Base-by-base conservation (phyloP, 2,113 vertebrate species). In the Semnornis frantzii region DNA sequence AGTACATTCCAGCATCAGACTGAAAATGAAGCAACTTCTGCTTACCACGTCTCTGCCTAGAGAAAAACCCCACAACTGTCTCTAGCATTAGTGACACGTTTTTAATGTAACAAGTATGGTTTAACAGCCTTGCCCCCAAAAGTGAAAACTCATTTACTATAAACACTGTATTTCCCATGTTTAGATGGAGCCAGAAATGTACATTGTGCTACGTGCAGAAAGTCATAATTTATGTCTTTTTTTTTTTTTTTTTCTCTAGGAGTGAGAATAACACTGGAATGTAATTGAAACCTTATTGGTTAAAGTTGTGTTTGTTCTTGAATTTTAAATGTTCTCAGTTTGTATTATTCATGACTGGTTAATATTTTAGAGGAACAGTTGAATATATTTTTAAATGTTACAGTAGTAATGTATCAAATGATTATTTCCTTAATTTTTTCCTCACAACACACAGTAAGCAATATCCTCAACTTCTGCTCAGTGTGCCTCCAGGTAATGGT, bases 331-430 rank as follows among this genome's bases (percentile, higher is more conserved):
- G 71, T 15, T 21, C 18, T 72, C 5, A 11, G 62, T 48, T 87
- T 94, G 69, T 62, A 94, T 91, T 95, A 94, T 95, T 94, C 91
- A 95, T 83, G 57, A 85, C 17, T 65, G 8, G 23, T 95, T 92
- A 93, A 87, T 90, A 92, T 94, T 95, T 95, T 62, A 94, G 48
- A 87, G 58, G 62, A 87, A 94, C 60, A 91, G 65, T 42, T 89
- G 85, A 91, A 80, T 77, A 64, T 69, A 65, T 81, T 90, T 21
- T 7, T 6, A 90, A 90, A 90, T 48, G 69, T 75, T 76, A 83
- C 28, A 81, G 65, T 48, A 68, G 79, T 20, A 90, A 46, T 2
- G 1, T 44, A 89, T 54, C 54, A 69, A 65, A 73, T n/a, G 31
- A 80, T 57, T 63, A n/a, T 79, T 93, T 89, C 68, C n/a, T 58